Conservation (phyloP, 2,797 vertebrate species). For the Bryconaethiops microstoma region DNA sequence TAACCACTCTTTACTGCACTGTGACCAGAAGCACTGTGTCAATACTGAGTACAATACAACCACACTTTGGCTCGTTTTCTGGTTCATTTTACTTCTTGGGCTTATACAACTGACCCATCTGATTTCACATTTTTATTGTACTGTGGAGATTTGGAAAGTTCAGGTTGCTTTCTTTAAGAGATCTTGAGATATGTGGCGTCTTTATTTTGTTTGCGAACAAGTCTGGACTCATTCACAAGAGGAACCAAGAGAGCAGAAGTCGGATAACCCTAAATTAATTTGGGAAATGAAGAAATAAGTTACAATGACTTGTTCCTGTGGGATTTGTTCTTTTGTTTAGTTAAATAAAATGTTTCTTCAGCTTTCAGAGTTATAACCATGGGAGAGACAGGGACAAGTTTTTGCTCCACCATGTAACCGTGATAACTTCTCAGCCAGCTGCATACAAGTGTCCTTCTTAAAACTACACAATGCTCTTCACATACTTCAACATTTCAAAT, state of each 20-base stretch:
- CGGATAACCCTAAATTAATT: not conserved
- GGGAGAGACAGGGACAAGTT: not conserved
- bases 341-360: not conserved
- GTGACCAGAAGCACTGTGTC: not conserved
- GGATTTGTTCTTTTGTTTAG: not conserved
- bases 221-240: too few species aligned
- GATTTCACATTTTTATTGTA: not conserved
- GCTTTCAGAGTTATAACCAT: not conserved
- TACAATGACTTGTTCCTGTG: too few species aligned
- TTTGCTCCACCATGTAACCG: not conserved
- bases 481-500: conserved; percentile 13
- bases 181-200: not conserved
- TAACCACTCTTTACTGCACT: not conserved
- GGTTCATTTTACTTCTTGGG: too few species aligned
- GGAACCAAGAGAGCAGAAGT: not conserved
- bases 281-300: not conserved
- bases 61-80: not conserved
- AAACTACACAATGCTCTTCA: not conserved
- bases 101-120: not conserved
- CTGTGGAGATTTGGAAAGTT: not conserved
- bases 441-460: not conserved
- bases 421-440: not conserved
- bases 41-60: not conserved
- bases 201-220: too few species aligned
- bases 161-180: not conserved